Percentiles rank a stretch among this genome's conserved stretches.
Conservation (phyloP, 2,888 invertebrate species). For the Cephonodes hylas region DNA sequence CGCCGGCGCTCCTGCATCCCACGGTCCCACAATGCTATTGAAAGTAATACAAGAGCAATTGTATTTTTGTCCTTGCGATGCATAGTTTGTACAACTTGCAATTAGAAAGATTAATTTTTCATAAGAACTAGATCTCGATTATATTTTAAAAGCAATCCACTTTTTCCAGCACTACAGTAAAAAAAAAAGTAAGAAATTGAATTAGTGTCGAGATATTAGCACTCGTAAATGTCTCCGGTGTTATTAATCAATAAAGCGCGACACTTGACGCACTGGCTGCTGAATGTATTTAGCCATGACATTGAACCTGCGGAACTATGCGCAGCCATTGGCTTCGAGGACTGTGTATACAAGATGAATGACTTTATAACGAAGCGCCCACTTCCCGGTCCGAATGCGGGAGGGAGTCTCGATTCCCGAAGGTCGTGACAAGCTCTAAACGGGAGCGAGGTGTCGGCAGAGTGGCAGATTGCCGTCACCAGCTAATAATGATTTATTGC, state of each 20-base stretch:
- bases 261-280: not conserved
- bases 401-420: slow-evolving; percentile 55
- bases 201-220: not conserved
- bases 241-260: not conserved
- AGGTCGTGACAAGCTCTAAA: slow-evolving; percentile 60
- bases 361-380: slow-evolving; percentile 57
- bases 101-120: not conserved
- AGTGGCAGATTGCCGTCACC: slow-evolving; percentile 57
- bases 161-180: not conserved
- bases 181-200: not conserved
- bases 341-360: slow-evolving; percentile 43
- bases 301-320: slow-evolving; percentile 42
- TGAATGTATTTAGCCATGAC: slow-evolving; percentile 26
- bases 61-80: slow-evolving; percentile 29
- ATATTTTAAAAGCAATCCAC: not conserved
- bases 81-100: not conserved
- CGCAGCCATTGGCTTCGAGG: slow-evolving; percentile 42
- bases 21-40: slow-evolving; percentile 30
- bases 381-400: slow-evolving; percentile 58
- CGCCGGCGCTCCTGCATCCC: slow-evolving; percentile 40
- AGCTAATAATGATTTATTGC: slow-evolving; percentile 75
- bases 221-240: not conserved
- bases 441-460: slow-evolving; percentile 62
- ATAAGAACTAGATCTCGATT: not conserved
- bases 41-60: slow-evolving; percentile 34